Conservation (phyloP, 2,113 vertebrate genomes). For the Arizona elegans region DNA sequence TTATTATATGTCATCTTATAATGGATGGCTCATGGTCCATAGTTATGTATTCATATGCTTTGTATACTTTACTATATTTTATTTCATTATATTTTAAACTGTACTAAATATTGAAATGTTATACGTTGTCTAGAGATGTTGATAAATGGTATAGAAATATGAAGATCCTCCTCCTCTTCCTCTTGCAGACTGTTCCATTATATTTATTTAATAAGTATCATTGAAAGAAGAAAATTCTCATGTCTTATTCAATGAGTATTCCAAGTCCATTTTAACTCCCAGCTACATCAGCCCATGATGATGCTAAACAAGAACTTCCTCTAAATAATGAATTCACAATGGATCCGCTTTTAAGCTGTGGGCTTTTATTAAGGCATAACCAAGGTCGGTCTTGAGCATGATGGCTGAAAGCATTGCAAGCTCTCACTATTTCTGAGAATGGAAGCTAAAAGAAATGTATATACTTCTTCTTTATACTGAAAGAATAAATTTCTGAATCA, state of each 20-base stretch:
- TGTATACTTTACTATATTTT: not conserved
- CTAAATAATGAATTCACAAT: not conserved
- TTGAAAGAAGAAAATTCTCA: not conserved
- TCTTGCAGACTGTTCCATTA: not conserved
- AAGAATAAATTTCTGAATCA: constrained; percentile 34
- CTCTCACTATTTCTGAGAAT: not conserved
- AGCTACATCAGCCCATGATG: not conserved
- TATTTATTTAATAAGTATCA: not conserved
- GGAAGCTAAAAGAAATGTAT: not conserved
- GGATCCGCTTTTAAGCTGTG: not conserved
- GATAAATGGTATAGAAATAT: not conserved
- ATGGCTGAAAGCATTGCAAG: not conserved
- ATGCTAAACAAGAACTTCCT: not conserved
- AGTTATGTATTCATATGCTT: not conserved
- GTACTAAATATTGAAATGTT: not conserved
- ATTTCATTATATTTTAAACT: not conserved
- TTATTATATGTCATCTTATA: not conserved
- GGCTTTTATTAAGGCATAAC: not conserved
- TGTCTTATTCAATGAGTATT: not conserved
- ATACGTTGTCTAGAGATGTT: not conserved
- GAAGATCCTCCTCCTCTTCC: not conserved
- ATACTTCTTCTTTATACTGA: not conserved
- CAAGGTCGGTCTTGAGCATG: not conserved
- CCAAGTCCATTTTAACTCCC: not conserved
- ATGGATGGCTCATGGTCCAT: not conserved